Base-by-base conservation (phyloP, 2,888 invertebrate species). In the Pachydiplax longipennis region DNA sequence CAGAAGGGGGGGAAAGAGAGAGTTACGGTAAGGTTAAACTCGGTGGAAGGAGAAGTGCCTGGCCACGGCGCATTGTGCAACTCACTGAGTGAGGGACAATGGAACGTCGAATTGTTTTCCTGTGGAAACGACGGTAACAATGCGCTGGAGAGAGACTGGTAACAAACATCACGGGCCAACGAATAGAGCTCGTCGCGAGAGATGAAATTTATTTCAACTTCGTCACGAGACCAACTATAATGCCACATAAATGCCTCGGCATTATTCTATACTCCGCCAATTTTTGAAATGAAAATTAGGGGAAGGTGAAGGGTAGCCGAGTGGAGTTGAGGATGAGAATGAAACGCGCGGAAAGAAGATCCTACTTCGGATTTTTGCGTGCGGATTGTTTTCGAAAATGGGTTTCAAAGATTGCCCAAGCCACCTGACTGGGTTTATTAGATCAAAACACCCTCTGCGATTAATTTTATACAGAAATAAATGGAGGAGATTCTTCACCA, bases 71-170 rank as follows among this genome's bases (percentile, higher is more conserved):
- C 73, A 73, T 73, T 73, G 73, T 73, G 73, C 73, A 73, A 25
- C 73, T 73, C 73, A 22, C 12, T 73, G 73, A 73, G 25, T 53
- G 53, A 22, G 73, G 31, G 31, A 73, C 73, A 73, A 73, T 73
- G 73, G 73, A 73, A 73, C 73, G 73, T 73, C 73, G 73, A 73
- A 73, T 73, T 73, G 73, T 73, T 73, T 73, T 73, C 73, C 73
- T 73, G 73, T 73, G 73, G 73, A 73, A 73, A 73, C 25, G n/a
- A 73, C 73, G 25, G 25, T 73, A 73, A 73, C 73, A 73, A 73
- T 73, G 31, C 73, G 25, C 25, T 31, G 25, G n/a, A 53, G 73
- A 73, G 73, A 31, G 73, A 73, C 25, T 73, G 73, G 73, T 73
- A 73, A 73, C 73, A 73, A 73, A 73, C 73, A 73, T 73, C 73